Evolutionary conservation across 2,888 invertebrate species (phyloP).

Genomic region (Adelphocoris suturalis): DNA sequence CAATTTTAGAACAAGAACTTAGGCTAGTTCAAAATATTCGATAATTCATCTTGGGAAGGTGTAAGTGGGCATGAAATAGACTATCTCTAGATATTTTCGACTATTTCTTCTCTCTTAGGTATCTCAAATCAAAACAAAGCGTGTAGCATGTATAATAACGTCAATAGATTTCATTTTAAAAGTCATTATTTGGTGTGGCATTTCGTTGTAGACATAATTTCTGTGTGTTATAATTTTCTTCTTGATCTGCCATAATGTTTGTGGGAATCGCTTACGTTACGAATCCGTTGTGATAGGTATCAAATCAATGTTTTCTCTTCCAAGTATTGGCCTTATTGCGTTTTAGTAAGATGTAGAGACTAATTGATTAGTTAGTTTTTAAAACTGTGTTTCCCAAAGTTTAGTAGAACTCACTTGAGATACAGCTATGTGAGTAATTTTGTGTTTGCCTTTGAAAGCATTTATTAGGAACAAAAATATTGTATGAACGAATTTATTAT

Average conservation of each 20-base stretch:
- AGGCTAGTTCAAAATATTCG: conserved; percentile 34
- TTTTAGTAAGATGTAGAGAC: not conserved
- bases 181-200: conserved; percentile 23
- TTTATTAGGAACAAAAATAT: no score
- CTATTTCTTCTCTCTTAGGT: conserved; percentile 37
- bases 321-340: not conserved
- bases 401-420: not conserved
- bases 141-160: conserved; percentile 43
- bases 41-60: conserved; percentile 30
- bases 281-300: not conserved
- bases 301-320: not conserved
- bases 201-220: conserved; percentile 22
- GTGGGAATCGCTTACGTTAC: conserved; percentile 3
- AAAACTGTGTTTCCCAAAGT: conserved; percentile 56
- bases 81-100: conserved; percentile 11
- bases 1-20: conserved; percentile 28
- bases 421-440: not conserved
- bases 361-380: not conserved
- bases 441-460: not conserved
- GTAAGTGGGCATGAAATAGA: conserved; percentile 58
- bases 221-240: not conserved
- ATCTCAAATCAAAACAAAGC: conserved; percentile 20
- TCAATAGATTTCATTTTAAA: conserved; percentile 40
- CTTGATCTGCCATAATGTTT: conserved; percentile 32
- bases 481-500: no score